Conservation (phyloP, 2,888 invertebrate genomes). For the Chrysolina haemoptera region DNA sequence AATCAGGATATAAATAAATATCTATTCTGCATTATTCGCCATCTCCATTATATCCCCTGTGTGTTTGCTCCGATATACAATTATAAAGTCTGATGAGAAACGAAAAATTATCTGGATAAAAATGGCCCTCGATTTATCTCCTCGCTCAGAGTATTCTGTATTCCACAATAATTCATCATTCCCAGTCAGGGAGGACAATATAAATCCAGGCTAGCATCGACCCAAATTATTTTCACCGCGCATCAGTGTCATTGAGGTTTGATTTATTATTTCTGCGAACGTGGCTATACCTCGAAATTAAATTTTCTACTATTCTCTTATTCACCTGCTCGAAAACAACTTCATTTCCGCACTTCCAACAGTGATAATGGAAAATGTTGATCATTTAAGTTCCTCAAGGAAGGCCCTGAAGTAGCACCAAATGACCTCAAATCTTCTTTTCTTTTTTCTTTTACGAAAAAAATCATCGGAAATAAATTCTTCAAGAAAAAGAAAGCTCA, state of each 20-base stretch:
- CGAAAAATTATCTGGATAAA: slow-evolving; percentile 13
- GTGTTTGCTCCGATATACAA: slow-evolving; percentile 8
- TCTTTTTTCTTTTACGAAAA: no score
- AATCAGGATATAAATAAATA: background rate
- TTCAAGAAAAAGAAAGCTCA: no score
- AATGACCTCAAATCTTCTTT: no score
- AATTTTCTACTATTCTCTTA: slow-evolving; percentile 1
- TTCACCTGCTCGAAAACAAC: background rate
- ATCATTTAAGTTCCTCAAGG: no score
- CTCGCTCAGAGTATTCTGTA: slow-evolving; percentile 5
- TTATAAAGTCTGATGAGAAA: slow-evolving; percentile 1
- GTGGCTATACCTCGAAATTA: background rate
- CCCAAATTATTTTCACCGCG: slow-evolving; percentile 10
- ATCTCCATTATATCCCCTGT: background rate
- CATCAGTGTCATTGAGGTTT: slow-evolving; percentile 11
- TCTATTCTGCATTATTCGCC: background rate
- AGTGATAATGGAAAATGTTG: no score
- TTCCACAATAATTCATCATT: slow-evolving; percentile 25
- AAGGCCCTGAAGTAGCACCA: no score
- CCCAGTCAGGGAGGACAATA: slow-evolving; percentile 21
- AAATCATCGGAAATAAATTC: no score
- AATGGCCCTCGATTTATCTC: slow-evolving; percentile 3
- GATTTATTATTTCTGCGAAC: slow-evolving; percentile 25
- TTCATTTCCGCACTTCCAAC: background rate
- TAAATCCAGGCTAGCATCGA: slow-evolving; percentile 23